Evolutionary conservation across 1,140 invertebrate species (phyloP).

Genomic region (Diachasmimorpha longicaudata): DNA sequence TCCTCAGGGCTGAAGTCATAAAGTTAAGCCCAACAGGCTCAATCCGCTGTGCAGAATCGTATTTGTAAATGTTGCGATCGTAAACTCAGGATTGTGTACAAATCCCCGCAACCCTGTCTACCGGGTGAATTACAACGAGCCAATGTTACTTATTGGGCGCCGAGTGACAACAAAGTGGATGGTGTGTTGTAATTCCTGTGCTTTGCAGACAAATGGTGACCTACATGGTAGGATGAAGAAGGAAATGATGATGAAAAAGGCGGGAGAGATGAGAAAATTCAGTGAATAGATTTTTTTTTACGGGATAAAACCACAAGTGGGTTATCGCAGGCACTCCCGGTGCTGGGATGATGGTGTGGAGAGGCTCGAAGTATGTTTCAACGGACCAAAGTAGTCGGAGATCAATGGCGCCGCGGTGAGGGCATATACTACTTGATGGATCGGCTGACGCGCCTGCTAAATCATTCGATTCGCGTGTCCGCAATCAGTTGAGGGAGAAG

Average conservation of each 20-base stretch:
- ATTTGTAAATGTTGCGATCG: not conserved
- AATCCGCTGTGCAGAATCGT: not conserved
- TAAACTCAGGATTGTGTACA: not conserved
- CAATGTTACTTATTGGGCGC: not conserved
- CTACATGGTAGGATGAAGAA: not conserved
- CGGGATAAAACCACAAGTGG: not conserved
- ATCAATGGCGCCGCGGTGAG: not conserved
- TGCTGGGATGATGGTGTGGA: not conserved
- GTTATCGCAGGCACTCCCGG: not conserved
- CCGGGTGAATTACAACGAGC: not conserved
- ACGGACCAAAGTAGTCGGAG: not conserved
- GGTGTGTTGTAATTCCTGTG: not conserved
- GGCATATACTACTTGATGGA: slow-evolving; percentile 23
- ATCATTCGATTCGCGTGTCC: slow-evolving; percentile 32
- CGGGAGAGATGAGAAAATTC: not conserved
- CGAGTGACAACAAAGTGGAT: not conserved
- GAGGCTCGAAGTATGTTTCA: not conserved
- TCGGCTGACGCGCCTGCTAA: slow-evolving; percentile 24
- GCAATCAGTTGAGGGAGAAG: not conserved
- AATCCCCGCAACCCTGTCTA: not conserved
- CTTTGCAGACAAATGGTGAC: not conserved
- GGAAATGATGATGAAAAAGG: not conserved
- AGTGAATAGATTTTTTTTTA: not conserved
- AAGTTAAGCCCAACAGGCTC: not conserved
- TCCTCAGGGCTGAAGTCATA: not conserved